Evolutionary conservation across 2,888 invertebrate species (phyloP).

Genomic region (Drosophila koepferae): DNA sequence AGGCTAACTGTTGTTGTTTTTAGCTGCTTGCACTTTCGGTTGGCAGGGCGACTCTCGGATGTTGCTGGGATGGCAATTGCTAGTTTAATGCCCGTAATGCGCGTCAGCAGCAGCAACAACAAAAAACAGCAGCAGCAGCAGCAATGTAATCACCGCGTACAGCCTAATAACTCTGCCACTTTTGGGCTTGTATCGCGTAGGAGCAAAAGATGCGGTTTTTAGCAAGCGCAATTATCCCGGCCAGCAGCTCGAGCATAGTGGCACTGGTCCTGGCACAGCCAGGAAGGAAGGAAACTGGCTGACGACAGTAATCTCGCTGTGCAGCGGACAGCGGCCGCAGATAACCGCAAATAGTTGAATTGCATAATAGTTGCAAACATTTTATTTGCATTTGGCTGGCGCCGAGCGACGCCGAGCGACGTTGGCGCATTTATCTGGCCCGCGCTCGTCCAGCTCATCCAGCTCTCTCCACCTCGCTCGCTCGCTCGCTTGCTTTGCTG

Average conservation of each 20-base stretch:
- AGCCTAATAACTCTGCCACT: conserved; percentile 24
- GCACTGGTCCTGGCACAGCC: neutral
- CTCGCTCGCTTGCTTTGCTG: neutral
- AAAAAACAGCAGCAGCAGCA: conserved; percentile 7
- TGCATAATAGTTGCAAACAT: conserved; percentile 69
- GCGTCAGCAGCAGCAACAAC: conserved; percentile 24
- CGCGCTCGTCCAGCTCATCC: neutral
- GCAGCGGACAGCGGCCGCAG: conserved; percentile 27
- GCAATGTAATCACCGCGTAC: conserved; percentile 31
- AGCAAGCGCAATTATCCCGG: conserved; percentile 40
- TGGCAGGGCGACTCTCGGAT: conserved; percentile 39
- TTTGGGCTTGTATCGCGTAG: conserved; percentile 9
- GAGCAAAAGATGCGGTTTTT: conserved; percentile 38
- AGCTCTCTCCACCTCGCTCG: neutral
- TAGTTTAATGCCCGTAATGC: conserved; percentile 56
- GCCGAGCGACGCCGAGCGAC: neutral
- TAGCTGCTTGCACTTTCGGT: conserved; percentile 32
- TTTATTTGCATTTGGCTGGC: conserved; percentile 56
- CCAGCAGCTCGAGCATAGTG: neutral
- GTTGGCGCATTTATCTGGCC: conserved; percentile 44
- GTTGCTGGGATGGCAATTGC: conserved; percentile 50
- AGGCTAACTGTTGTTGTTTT: conserved; percentile 30
- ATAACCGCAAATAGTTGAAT: conserved; percentile 67
- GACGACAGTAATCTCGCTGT: conserved; percentile 47
- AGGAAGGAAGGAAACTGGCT: conserved; percentile 42